These are phyloP conservation scores for Anoncus sp. DNA, from an alignment of 2,888 invertebrate genomes.

Conservation along the genomic window DNA sequence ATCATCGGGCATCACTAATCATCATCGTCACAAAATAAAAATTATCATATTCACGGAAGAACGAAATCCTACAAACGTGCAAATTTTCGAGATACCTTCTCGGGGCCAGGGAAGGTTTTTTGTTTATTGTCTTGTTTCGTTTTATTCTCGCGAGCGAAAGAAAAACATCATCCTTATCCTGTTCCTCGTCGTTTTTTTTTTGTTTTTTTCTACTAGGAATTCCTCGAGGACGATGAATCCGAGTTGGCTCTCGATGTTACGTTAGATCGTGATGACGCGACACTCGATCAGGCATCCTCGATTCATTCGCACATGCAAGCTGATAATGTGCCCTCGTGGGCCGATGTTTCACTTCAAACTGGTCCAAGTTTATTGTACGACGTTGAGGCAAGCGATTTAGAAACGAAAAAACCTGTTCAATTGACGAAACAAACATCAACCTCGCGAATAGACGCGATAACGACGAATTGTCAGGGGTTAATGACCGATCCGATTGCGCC, in stretches of 20 bases:
- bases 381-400: conserved; percentile 64
- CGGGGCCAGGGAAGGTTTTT: background rate
- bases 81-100: conserved; percentile 2
- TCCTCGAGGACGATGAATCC: conserved; percentile 67
- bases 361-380: conserved; percentile 78
- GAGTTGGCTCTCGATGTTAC: conserved; percentile 66
- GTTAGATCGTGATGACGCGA: conserved; percentile 74
- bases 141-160: background rate
- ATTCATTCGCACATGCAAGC: conserved; percentile 76
- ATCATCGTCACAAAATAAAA: conserved; percentile 10
- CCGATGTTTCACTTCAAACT: conserved; percentile 81
- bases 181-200: conserved; percentile 62
- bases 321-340: conserved; percentile 75
- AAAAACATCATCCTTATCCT: conserved; percentile 14
- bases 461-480: conserved; percentile 71
- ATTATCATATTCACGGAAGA: conserved; percentile 13
- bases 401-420: conserved; percentile 71
- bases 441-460: conserved; percentile 68
- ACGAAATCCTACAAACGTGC: background rate
- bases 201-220: no score
- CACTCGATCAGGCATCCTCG: conserved; percentile 79
- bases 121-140: background rate
- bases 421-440: conserved; percentile 79
- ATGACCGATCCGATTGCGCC: conserved; percentile 67
- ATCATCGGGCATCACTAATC: conserved; percentile 34